A percentile compares a stretch with the other conserved stretches of the same genome.
phyloP scores from a whole-genome alignment of 2,888 invertebrate species.

The Aleiodes alternator region DNA sequence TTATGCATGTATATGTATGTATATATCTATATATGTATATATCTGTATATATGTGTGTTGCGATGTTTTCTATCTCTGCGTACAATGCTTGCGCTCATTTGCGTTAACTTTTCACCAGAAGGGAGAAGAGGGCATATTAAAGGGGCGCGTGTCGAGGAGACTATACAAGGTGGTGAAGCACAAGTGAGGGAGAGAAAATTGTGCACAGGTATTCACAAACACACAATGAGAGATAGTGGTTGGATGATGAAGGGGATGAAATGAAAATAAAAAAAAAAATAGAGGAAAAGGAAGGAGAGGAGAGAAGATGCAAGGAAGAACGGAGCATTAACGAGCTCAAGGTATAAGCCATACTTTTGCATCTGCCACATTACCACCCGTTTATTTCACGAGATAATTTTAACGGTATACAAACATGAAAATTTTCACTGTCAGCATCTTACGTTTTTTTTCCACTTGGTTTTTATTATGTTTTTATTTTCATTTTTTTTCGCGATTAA shows the following conservation, averaged over 20 bases:
- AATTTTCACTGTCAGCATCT: constrained; percentile 23
- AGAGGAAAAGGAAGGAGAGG: background rate
- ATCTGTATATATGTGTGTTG: background rate
- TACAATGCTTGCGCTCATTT: constrained; percentile 47
- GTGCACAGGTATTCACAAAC: no score
- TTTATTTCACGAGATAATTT: constrained; percentile 44
- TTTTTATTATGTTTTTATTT: constrained; percentile 7
- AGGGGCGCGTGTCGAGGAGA: constrained; percentile 25
- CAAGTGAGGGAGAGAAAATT: constrained; percentile 14
- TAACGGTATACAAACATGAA: constrained; percentile 7
- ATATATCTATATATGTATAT: background rate
- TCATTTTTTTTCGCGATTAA: background rate
- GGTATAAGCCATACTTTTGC: constrained; percentile 34
- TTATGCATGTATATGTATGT: background rate
- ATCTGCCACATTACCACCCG: constrained; percentile 42
- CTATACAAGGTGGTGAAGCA: background rate
- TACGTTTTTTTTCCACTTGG: background rate
- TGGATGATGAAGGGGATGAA: background rate
- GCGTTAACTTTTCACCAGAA: constrained; percentile 33
- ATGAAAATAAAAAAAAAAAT: background rate
- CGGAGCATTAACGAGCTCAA: constrained; percentile 43
- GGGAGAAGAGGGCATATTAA: constrained; percentile 7
- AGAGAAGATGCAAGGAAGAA: constrained; percentile 7
- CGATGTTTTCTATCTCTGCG: constrained; percentile 37
- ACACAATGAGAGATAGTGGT: background rate